Evolutionary conservation across 2,113 vertebrate species (phyloP).

Genomic region (Rattus rattus): DNA sequence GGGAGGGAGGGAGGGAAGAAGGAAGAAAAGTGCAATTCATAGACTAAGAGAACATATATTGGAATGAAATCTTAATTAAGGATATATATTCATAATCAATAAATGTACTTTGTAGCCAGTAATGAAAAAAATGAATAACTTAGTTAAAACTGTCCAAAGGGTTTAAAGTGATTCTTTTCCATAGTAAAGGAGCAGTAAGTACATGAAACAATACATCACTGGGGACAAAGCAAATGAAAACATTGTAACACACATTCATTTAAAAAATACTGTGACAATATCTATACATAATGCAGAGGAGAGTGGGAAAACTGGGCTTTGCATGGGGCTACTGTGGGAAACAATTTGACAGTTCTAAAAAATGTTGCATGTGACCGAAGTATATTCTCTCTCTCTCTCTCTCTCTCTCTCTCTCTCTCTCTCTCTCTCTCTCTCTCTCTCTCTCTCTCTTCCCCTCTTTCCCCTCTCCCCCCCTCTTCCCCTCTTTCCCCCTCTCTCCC

Average conservation of each 20-base stretch:
- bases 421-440: neutral
- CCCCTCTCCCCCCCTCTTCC: neutral
- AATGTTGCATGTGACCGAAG: neutral
- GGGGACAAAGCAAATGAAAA: neutral
- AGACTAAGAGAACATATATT: neutral
- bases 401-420: neutral
- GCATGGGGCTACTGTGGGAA: neutral
- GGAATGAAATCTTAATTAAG: conserved; percentile 11
- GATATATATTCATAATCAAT: neutral
- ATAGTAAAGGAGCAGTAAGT: neutral
- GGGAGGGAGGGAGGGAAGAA: too few species aligned
- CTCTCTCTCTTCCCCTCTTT: neutral
- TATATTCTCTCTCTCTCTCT: neutral
- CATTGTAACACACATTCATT: neutral
- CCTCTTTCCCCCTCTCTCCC: neutral
- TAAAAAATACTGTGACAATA: neutral
- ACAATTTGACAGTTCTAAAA: neutral
- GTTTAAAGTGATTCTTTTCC: conserved; percentile 17
- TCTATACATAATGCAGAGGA: neutral
- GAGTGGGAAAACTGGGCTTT: neutral
- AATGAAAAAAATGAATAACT: neutral
- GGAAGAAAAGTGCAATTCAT: neutral
- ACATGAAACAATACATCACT: neutral
- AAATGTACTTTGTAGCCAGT: neutral
- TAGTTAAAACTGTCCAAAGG: neutral